Evolutionary conservation across 2,113 vertebrate genomes (phyloP).

Genomic region (Toxostoma redivivum): DNA sequence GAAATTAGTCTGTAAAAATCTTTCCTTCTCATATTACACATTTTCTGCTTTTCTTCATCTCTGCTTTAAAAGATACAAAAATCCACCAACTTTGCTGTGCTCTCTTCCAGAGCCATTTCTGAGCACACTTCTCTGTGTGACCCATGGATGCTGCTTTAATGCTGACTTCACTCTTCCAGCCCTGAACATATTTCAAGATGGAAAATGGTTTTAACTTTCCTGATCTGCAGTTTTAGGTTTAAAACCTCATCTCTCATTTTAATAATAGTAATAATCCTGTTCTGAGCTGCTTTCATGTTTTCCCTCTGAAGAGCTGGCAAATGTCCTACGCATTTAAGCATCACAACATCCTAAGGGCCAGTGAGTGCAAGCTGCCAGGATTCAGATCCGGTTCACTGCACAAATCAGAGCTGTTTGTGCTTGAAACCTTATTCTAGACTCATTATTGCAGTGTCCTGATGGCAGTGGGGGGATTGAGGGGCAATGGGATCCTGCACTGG

Average conservation of each 20-base stretch:
- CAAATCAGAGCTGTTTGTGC: not conserved
- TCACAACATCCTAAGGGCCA: not conserved
- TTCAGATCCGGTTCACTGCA: not conserved
- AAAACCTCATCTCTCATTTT: constrained; percentile 9
- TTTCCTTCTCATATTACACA: not conserved
- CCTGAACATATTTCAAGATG: not conserved
- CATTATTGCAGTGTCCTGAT: not conserved
- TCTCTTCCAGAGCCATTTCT: not conserved
- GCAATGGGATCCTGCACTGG: fast-evolving
- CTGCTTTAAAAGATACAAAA: not conserved
- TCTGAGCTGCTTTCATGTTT: not conserved
- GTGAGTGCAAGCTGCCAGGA: not conserved
- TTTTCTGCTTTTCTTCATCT: not conserved
- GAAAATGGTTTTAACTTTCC: not conserved
- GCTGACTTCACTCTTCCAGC: not conserved
- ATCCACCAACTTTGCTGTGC: not conserved
- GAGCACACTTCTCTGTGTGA: not conserved
- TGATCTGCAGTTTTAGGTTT: not conserved
- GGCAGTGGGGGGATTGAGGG: not conserved
- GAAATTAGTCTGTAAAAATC: not conserved
- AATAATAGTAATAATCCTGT: not conserved
- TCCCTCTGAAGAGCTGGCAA: not conserved
- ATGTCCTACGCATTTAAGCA: not conserved
- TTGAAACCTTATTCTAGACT: not conserved
- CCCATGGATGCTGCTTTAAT: not conserved